Base-by-base conservation (phyloP, 2,888 invertebrate species). In the Drosophila hamatofila region DNA sequence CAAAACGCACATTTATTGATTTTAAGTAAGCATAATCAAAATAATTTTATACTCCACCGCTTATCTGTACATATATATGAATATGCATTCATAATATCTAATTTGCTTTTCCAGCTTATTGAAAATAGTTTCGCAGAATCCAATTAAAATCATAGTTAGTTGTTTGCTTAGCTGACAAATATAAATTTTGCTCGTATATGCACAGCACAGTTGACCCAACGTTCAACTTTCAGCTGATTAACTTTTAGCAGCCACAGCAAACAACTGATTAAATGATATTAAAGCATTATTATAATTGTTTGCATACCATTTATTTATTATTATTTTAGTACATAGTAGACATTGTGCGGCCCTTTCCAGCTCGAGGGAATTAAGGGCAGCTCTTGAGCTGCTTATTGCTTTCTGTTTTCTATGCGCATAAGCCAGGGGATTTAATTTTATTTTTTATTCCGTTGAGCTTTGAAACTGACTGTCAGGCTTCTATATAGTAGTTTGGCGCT, bases 371-470 rank as follows among this genome's bases (percentile, higher is more conserved):
- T 30, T 14, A 18, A 2, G 49, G 4, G 8, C 30, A 21, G 48
- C 30, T 49, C 8, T 49, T n/a, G 11, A 27, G 16, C 46, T 46
- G 46, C 25, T 23, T 25, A 23, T 16, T 14, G n/a, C n/a, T n/a
- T n/a, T n/a, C n/a, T n/a, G n/a, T n/a, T 11, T 48, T 11, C 27
- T n/a, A 5, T 27, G 48, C 23, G 27, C 48, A 11, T 11, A 27
- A 27, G 48, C n/a, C 49, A 21, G 14, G 30, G 18, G 49, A 49
- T 30, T 49, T 18, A 12, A 46, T 12, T 49, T 49, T 8, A 49
- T 49, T 33, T 21, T 49, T 18, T 49, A 21, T 33, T 21, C 21
- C 18, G 8, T 8, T 14, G 16, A 16, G 44, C 27, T 30, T 30
- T 30, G 27, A 14, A 18, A 3, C 12, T 1, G 18, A 18, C 25